phyloP scores from a whole-genome alignment of 1,140 invertebrate species.

The Drusus annulatus region DNA sequence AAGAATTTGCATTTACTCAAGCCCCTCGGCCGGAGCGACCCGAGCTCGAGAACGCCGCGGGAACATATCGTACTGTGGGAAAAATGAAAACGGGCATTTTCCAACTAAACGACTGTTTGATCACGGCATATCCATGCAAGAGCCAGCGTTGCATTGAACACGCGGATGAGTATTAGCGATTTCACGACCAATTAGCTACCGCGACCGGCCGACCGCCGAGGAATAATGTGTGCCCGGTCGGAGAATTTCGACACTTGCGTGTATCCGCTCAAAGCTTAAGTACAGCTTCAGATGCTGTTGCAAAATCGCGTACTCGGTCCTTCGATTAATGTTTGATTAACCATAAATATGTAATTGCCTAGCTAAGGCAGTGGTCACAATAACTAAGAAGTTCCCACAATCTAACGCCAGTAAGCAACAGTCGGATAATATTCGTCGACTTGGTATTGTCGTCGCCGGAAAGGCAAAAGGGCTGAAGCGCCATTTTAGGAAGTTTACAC shows the following conservation, averaged over 20 bases:
- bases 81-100: constrained; percentile 23
- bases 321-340: too few species aligned
- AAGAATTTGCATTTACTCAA: too few species aligned
- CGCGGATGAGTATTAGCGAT: constrained; percentile 26
- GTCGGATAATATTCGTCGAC: too few species aligned
- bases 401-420: too few species aligned
- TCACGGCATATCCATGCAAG: constrained; percentile 27
- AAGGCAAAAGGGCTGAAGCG: too few species aligned
- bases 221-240: neutral
- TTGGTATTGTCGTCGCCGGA: too few species aligned
- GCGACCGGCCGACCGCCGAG: constrained; percentile 4
- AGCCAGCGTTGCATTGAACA: constrained; percentile 7
- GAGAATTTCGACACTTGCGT: neutral
- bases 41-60: too few species aligned
- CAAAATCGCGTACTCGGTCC: neutral
- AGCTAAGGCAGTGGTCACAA: too few species aligned
- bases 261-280: neutral
- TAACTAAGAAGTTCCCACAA: too few species aligned
- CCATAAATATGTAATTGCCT: too few species aligned
- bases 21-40: too few species aligned
- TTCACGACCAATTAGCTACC: constrained; percentile 35
- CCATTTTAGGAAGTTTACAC: too few species aligned
- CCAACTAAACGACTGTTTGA: constrained; percentile 30
- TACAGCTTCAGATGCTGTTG: neutral
- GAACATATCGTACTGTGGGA: constrained; percentile 15